Evolutionary conservation across 2,888 invertebrate genomes (phyloP), one percentile per base, ranked within the genome.

Genomic region (Caradrina clavipalpis): DNA sequence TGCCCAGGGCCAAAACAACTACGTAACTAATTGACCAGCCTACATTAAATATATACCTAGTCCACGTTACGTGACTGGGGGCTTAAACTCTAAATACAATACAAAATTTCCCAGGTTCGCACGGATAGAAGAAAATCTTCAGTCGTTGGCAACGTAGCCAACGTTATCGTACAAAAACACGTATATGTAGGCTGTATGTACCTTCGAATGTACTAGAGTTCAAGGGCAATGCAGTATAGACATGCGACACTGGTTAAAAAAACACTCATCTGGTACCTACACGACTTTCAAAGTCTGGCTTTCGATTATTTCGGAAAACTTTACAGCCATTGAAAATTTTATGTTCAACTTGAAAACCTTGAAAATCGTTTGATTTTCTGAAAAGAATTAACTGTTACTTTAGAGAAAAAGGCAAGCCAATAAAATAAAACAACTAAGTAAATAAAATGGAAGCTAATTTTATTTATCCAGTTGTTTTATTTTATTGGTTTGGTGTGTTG

Each of bases 181-280:
- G 7, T 60, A 10, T 35, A 55, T 67, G 45, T 71, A 68, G 59
- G 17, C 22, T 57, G 26, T 63, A 42, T 54, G 39, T 71, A 69
- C 62, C 65, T 61, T 35, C 57, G 60, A 60, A 57, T 60, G 67
- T 67, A 50, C 54, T 22, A 56, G 66, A 81, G 80, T 78, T 78
- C 83, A 83, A 83, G 83, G 83, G 26, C 73, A 76, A 67, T 83
- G 83, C 82, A 82, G 82, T 73, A 77, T 69, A 73, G 51, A 69
- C 51, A 72, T 81, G 77, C 82, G 83, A 82, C 78, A 71, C 17
- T n/a, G 11, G 39, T 45, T n/a, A 7, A 61, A 64, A 53, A 60
- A 61, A 8, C 17, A 49, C 53, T 56, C 39, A 54, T 45, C 60
- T 67, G 5, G 10, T 59, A 68, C 26, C 26, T 26, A 26, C 47